Evolutionary conservation across 2,888 invertebrate genomes (phyloP).

Genomic region (Scaptomyza parva): DNA sequence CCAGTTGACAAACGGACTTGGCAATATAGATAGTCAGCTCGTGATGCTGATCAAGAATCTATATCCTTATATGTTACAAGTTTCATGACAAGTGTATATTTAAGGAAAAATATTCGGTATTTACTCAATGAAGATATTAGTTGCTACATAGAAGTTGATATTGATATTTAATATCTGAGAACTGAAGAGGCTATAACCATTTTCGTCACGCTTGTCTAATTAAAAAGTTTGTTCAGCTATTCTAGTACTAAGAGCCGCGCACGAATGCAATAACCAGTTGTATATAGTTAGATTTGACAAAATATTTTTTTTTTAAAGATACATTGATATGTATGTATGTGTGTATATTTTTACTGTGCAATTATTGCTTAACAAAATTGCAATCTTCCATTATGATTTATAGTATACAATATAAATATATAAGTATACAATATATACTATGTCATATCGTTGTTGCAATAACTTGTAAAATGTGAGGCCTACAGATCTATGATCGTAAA

Average conservation of each 20-base stretch:
- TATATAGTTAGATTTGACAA: background rate
- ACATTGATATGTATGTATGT: background rate
- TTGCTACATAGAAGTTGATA: background rate
- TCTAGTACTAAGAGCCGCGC: background rate
- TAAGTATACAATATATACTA: background rate
- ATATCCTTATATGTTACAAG: too few species aligned
- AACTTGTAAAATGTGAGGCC: conserved; percentile 4
- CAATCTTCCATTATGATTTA: too few species aligned
- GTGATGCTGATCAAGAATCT: too few species aligned
- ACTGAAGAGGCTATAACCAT: background rate
- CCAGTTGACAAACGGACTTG: too few species aligned
- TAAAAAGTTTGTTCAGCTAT: background rate
- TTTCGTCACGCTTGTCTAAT: background rate
- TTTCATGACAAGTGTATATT: too few species aligned
- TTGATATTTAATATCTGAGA: background rate
- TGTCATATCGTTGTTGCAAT: conserved; percentile 1
- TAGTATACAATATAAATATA: too few species aligned
- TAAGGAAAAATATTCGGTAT: too few species aligned
- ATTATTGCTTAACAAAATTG: background rate
- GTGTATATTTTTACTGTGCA: background rate
- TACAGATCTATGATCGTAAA: background rate
- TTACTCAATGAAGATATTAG: too few species aligned
- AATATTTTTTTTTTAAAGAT: background rate
- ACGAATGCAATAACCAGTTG: background rate
- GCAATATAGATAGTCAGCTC: too few species aligned